Evolutionary conservation across 2,888 invertebrate genomes (phyloP).

Genomic region (Nysson spinosus): DNA sequence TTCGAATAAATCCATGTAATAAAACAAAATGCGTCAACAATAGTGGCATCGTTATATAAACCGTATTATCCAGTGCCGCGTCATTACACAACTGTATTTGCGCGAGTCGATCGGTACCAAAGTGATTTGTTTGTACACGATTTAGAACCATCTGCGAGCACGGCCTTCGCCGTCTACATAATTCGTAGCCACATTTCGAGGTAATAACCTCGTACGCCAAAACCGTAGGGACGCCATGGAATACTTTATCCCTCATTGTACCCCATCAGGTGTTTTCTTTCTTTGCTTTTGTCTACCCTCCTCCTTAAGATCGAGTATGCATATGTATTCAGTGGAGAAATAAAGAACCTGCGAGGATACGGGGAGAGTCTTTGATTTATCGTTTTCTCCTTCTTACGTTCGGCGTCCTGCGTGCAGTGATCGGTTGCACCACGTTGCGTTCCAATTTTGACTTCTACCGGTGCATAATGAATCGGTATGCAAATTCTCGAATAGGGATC

Average conservation of each 20-base stretch:
- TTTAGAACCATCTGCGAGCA: constrained; percentile 62
- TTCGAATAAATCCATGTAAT: background rate
- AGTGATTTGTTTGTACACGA: constrained; percentile 62
- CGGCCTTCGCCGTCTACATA: constrained; percentile 52
- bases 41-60: constrained; percentile 58
- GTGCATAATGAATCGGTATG: constrained; percentile 67
- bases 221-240: constrained; percentile 29
- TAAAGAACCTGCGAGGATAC: constrained; percentile 22
- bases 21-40: constrained; percentile 44
- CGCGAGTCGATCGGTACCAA: constrained; percentile 56
- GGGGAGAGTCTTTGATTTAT: constrained; percentile 55
- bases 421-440: constrained; percentile 60
- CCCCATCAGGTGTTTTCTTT: background rate
- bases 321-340: constrained; percentile 8
- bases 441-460: constrained; percentile 61
- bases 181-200: constrained; percentile 40
- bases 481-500: constrained; percentile 63
- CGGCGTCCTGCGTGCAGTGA: constrained; percentile 39
- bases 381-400: constrained; percentile 41
- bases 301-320: constrained; percentile 2
- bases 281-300: background rate
- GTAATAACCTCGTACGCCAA: constrained; percentile 34
- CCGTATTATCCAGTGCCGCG: constrained; percentile 51
- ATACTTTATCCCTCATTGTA: constrained; percentile 13
- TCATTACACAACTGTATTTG: constrained; percentile 62